These are phyloP conservation scores for Zapus hudsonius DNA, from an alignment of 2,113 vertebrate genomes.

Conservation along the genomic window DNA sequence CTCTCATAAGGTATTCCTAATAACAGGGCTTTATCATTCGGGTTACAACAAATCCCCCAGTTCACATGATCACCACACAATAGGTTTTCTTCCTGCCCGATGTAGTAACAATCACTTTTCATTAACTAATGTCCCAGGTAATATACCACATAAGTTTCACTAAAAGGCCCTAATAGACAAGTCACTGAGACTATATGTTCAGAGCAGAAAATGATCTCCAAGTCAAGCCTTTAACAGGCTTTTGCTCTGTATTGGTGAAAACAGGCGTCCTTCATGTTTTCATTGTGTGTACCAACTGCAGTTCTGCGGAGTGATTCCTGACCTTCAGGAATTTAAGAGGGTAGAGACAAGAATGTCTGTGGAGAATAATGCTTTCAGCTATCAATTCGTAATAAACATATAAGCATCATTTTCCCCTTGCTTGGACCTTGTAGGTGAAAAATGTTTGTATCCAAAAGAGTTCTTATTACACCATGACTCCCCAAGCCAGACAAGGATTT, in stretches of 20 bases:
- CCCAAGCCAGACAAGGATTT: conserved; percentile 42
- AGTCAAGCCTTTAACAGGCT: not conserved
- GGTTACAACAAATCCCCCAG: not conserved
- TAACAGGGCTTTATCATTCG: not conserved
- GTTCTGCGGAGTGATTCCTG: not conserved
- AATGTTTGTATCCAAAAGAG: not conserved
- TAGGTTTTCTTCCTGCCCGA: not conserved
- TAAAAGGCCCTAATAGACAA: not conserved
- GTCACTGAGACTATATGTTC: not conserved
- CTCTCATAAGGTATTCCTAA: not conserved
- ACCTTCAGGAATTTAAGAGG: not conserved
- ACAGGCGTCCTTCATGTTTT: not conserved
- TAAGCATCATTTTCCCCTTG: not conserved
- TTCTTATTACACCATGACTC: conserved; percentile 25
- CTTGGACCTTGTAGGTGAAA: not conserved
- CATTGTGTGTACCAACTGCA: not conserved
- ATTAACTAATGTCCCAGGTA: not conserved
- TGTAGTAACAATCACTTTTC: conserved; percentile 4
- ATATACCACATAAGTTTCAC: not conserved
- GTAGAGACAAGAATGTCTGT: not conserved
- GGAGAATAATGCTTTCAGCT: not conserved
- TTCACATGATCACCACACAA: not conserved
- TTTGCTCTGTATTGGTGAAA: conserved; percentile 23
- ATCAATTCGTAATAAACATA: conserved; percentile 6
- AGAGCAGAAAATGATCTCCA: conserved; percentile 29